phyloP scores from a whole-genome alignment of 2,888 invertebrate genomes.

The Acrocera orbiculus region DNA sequence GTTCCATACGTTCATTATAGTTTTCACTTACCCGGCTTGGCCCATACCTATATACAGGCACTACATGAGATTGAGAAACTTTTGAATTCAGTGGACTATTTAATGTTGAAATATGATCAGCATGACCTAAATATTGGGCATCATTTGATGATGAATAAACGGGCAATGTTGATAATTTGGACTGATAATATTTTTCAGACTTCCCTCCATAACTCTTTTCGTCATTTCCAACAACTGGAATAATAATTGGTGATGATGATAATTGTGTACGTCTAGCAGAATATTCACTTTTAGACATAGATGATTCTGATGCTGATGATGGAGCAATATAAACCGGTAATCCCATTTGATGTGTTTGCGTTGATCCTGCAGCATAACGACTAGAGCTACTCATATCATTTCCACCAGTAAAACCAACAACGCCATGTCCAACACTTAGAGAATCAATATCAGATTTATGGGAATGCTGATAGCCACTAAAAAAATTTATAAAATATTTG shows the following conservation, averaged over 20 bases:
- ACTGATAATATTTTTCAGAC: conserved; percentile 12
- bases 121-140: no score
- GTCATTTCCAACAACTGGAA: conserved; percentile 17
- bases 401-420: conserved; percentile 9
- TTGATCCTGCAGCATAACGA: no score
- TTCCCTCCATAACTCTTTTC: conserved; percentile 13
- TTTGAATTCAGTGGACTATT: no score
- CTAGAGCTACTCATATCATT: no score
- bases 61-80: no score
- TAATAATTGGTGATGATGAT: conserved; percentile 15
- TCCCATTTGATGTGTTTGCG: no score
- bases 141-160: no score
- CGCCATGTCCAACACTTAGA: conserved; percentile 10
- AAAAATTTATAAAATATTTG: not conserved
- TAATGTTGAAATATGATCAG: no score
- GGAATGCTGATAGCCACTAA: not conserved
- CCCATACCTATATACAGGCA: no score
- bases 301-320: conserved; percentile 4
- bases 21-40: no score
- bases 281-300: not conserved
- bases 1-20: no score
- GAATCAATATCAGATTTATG: conserved; percentile 1
- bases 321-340: no score
- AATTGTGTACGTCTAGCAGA: conserved; percentile 3
- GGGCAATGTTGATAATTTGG: conserved; percentile 14